Conservation (phyloP, 1,140 invertebrate species). For the Steinernema khuongi region DNA sequence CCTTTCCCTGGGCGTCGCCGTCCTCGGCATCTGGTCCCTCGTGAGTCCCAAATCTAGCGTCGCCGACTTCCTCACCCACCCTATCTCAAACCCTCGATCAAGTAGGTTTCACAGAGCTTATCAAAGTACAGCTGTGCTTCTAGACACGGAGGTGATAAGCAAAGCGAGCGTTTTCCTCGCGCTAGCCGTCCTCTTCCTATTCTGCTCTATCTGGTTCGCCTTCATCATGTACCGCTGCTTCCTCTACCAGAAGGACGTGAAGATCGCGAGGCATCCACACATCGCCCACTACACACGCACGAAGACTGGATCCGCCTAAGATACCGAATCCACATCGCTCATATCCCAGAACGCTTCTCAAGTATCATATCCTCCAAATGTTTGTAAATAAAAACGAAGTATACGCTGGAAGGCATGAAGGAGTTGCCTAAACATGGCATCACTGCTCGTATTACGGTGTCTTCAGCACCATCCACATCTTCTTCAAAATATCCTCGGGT, state of each 20-base stretch:
- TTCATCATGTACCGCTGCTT: slow-evolving; percentile 12
- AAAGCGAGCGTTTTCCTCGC: background rate
- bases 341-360: background rate
- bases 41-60: background rate
- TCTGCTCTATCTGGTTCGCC: slow-evolving; percentile 7
- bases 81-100: background rate
- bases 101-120: background rate
- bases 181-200: background rate
- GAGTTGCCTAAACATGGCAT: no score
- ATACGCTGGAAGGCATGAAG: no score
- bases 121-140: background rate
- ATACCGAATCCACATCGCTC: no score
- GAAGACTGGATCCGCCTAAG: background rate
- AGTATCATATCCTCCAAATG: no score
- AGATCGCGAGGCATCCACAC: slow-evolving; percentile 8
- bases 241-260: slow-evolving; percentile 14
- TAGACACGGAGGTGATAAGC: slow-evolving; percentile 3
- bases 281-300: slow-evolving; percentile 6
- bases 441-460: no score
- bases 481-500: background rate
- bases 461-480: background rate
- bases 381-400: slow-evolving; percentile 2
- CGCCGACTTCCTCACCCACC: background rate
- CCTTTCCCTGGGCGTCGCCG: background rate
- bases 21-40: background rate